Percentiles rank a stretch among this genome's conserved stretches.
These are phyloP conservation scores for Drosophila gaucha DNA, from an alignment of 2,888 invertebrate genomes.

Conservation along the genomic window DNA sequence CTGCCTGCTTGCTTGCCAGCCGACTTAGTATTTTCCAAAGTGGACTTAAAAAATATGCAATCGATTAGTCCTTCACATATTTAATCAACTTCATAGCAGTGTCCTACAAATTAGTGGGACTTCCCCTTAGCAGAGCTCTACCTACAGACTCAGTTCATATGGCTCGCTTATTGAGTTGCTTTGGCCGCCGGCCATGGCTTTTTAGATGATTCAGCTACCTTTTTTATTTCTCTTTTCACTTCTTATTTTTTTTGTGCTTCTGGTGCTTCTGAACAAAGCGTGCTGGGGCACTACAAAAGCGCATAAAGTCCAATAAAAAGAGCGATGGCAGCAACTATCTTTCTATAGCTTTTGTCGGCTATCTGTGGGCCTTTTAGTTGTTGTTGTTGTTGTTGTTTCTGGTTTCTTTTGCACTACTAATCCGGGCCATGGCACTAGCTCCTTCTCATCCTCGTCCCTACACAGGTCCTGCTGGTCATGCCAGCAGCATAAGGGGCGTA, in stretches of 20 bases:
- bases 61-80: conserved; percentile 59
- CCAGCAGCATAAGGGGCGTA: conserved; percentile 20
- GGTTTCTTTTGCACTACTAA: conserved; percentile 76
- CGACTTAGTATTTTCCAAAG: background rate
- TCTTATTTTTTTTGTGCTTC: conserved; percentile 13
- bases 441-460: conserved; percentile 3
- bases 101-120: conserved; percentile 68
- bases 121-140: conserved; percentile 43
- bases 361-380: conserved; percentile 68
- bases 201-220: conserved; percentile 66
- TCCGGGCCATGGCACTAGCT: conserved; percentile 65
- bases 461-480: conserved; percentile 1
- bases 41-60: conserved; percentile 39
- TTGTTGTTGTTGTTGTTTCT: conserved; percentile 38
- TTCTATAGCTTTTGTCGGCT: conserved; percentile 69
- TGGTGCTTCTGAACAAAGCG: conserved; percentile 31
- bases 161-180: conserved; percentile 70
- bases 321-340: conserved; percentile 76
- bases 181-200: conserved; percentile 67
- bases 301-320: conserved; percentile 80
- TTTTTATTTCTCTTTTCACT: conserved; percentile 16
- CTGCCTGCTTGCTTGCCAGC: conserved; percentile 20
- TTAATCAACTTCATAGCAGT: conserved; percentile 64
- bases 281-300: conserved; percentile 63
- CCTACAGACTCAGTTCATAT: conserved; percentile 21